A percentile compares a stretch with the other conserved stretches of the same genome.
Evolutionary conservation across 2,888 invertebrate genomes (phyloP).

Genomic region (Orthosia gothica): DNA sequence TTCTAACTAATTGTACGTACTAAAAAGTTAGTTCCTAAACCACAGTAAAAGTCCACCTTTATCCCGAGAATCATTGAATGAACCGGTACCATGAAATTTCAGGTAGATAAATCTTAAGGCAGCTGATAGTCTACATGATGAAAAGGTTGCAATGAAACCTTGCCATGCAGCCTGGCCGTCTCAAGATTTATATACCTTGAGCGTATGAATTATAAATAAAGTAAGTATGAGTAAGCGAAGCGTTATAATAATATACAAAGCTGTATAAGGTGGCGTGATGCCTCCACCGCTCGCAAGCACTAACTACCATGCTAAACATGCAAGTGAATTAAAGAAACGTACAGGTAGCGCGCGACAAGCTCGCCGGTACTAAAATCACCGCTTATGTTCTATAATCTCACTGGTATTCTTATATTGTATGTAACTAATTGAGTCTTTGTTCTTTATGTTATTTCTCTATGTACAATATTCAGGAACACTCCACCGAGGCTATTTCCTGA

Average conservation of each 20-base stretch:
- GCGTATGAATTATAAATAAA: slow-evolving; percentile 8
- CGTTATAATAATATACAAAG: slow-evolving; percentile 47
- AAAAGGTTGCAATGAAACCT: background rate
- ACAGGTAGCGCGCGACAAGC: slow-evolving; percentile 87
- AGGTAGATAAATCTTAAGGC: slow-evolving; percentile 28
- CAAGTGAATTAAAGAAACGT: slow-evolving; percentile 86
- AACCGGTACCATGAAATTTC: slow-evolving; percentile 8
- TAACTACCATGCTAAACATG: slow-evolving; percentile 69
- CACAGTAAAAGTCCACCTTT: slow-evolving; percentile 36
- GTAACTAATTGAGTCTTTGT: slow-evolving; percentile 91
- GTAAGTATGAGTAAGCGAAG: slow-evolving; percentile 53
- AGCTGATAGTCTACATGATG: background rate
- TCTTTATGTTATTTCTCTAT: slow-evolving; percentile 88
- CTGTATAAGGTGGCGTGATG: slow-evolving; percentile 28
- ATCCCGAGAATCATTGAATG: slow-evolving; percentile 26
- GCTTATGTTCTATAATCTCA: slow-evolving; percentile 90
- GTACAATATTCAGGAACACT: slow-evolving; percentile 89
- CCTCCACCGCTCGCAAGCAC: slow-evolving; percentile 56
- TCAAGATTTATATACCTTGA: slow-evolving; percentile 28
- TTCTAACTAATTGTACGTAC: slow-evolving; percentile 32
- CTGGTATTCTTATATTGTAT: slow-evolving; percentile 90
- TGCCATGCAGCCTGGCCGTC: background rate
- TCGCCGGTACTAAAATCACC: slow-evolving; percentile 90
- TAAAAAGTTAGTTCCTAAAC: slow-evolving; percentile 40
- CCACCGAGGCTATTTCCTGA: slow-evolving; percentile 90